phyloP scores from a whole-genome alignment of 92 coral and sea anemone genomes.

The Galaxea fascicularis region DNA sequence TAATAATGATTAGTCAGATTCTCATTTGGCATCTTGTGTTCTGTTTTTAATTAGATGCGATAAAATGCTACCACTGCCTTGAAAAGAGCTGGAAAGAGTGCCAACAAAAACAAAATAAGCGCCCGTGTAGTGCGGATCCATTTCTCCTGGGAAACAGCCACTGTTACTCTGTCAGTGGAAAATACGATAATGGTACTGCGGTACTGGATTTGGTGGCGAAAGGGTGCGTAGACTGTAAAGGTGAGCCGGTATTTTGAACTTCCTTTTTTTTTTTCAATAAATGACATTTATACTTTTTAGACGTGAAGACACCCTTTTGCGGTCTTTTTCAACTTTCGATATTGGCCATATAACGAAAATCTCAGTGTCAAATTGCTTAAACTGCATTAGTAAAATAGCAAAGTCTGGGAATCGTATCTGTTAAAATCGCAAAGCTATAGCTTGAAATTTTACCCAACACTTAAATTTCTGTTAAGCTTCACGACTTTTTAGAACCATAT shows the following conservation, averaged over 20 bases:
- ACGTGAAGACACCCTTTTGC: too few relatives aligned
- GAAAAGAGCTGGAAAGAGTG: conserved; percentile 33
- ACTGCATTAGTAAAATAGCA: too few relatives aligned
- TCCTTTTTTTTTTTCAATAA: too few relatives aligned
- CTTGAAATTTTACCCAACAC: too few relatives aligned
- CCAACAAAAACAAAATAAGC: conserved; percentile 7
- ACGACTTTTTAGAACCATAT: too few relatives aligned
- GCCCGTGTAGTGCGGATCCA: background rate
- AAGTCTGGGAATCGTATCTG: too few relatives aligned
- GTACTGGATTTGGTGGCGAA: conserved; percentile 11
- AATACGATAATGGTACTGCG: conserved; percentile 38
- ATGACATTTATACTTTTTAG: too few relatives aligned
- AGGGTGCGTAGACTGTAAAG: conserved; percentile 43
- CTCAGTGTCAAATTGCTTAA: too few relatives aligned
- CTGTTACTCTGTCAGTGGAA: conserved; percentile 37
- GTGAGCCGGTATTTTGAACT: background rate
- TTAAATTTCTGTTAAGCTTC: too few relatives aligned
- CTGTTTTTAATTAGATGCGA: background rate
- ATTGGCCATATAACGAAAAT: too few relatives aligned
- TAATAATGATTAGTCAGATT: background rate
- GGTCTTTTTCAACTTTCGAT: too few relatives aligned
- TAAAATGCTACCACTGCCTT: conserved; percentile 25
- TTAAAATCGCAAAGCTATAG: too few relatives aligned
- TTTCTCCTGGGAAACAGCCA: conserved; percentile 16
- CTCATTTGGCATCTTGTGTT: background rate